These are phyloP conservation scores for Thunnus albacares DNA, from an alignment of 2,797 vertebrate species.

Conservation along the genomic window DNA sequence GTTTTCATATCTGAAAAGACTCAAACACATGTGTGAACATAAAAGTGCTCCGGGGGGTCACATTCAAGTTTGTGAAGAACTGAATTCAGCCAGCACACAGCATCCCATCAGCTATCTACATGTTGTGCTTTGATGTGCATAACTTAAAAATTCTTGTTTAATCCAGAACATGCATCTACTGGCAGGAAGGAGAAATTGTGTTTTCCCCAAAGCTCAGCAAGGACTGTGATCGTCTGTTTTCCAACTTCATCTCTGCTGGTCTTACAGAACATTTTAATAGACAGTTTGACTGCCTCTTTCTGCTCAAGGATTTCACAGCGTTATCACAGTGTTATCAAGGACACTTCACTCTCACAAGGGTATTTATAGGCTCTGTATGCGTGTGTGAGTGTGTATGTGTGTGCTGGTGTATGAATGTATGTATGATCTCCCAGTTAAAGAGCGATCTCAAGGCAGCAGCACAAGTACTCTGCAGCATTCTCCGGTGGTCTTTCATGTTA, in stretches of 20 bases:
- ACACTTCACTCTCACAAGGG: constrained; percentile 49
- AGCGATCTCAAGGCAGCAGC: constrained; percentile 33
- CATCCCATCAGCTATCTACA: constrained; percentile 32
- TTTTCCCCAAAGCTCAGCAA: constrained; percentile 26
- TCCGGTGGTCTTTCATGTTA: constrained; percentile 28
- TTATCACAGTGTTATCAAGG: constrained; percentile 57
- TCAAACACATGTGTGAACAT: constrained; percentile 33
- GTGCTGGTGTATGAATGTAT: constrained; percentile 38
- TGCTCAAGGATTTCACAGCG: constrained; percentile 48
- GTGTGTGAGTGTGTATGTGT: constrained; percentile 14
- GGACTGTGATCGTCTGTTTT: neutral
- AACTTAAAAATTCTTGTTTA: constrained; percentile 27
- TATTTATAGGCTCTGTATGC: constrained; percentile 57
- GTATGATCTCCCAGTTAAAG: constrained; percentile 31
- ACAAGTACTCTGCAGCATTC: constrained; percentile 22
- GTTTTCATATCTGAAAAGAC: constrained; percentile 19
- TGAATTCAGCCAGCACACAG: constrained; percentile 13
- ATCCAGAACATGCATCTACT: constrained; percentile 38
- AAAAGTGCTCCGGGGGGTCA: constrained; percentile 17
- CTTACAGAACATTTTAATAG: constrained; percentile 47
- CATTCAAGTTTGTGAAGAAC: neutral
- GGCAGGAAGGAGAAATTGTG: constrained; percentile 13
- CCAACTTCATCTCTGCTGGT: constrained; percentile 43
- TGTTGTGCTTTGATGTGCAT: constrained; percentile 53
- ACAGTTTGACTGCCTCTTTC: constrained; percentile 56